These are phyloP conservation scores for Psettodes erumei DNA, from an alignment of 2,113 vertebrate species.

Conservation along the genomic window DNA sequence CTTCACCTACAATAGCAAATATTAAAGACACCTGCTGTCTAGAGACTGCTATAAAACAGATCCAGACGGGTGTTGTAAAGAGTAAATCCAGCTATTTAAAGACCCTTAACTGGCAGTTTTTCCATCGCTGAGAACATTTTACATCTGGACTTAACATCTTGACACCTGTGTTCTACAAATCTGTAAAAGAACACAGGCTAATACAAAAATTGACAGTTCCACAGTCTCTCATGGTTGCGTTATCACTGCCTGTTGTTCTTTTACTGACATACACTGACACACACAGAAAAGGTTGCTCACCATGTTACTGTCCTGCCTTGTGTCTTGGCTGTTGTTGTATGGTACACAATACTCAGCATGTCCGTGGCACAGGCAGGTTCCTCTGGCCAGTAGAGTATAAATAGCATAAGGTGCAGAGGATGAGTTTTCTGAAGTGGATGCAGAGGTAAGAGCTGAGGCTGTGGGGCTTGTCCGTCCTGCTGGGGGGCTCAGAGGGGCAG, in stretches of 20 bases:
- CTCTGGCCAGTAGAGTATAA: slow-evolving; percentile 87
- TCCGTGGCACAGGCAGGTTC: slow-evolving; percentile 91
- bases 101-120: neutral
- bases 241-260: neutral
- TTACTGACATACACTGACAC: neutral
- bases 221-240: neutral
- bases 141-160: slow-evolving; percentile 30
- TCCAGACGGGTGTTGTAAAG: slow-evolving; percentile 37
- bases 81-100: slow-evolving; percentile 33
- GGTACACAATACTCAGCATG: slow-evolving; percentile 88
- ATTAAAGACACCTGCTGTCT: slow-evolving; percentile 35
- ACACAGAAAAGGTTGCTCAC: slow-evolving; percentile 55
- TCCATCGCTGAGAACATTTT: neutral
- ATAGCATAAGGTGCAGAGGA: slow-evolving; percentile 85
- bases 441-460: slow-evolving; percentile 5
- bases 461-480: neutral
- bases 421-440: slow-evolving; percentile 70
- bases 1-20: slow-evolving; percentile 19
- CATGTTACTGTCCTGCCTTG: slow-evolving; percentile 40
- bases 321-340: slow-evolving; percentile 60
- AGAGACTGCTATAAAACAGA: slow-evolving; percentile 32
- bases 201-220: neutral
- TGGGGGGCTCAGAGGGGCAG: slow-evolving; percentile 6
- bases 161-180: slow-evolving; percentile 13
- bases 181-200: slow-evolving; percentile 1